These are phyloP conservation scores for Acromyrmex echinatior DNA, from an alignment of 1,140 invertebrate species.

Conservation along the genomic window DNA sequence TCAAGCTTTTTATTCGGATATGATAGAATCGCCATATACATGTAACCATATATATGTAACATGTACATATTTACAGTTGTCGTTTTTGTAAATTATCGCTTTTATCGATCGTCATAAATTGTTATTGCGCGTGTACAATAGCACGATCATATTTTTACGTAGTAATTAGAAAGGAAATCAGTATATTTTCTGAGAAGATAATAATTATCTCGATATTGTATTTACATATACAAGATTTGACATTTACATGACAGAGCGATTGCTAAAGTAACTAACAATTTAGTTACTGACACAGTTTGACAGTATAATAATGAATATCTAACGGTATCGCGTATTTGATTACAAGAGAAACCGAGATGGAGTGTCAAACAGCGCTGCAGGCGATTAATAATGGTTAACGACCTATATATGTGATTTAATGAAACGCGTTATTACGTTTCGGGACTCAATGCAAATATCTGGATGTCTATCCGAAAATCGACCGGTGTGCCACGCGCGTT, in stretches of 20 bases:
- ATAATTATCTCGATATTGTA: slow-evolving; percentile 27
- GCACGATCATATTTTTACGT: slow-evolving; percentile 5
- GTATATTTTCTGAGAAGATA: neutral
- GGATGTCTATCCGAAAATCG: slow-evolving; percentile 52
- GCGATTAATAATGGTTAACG: slow-evolving; percentile 58
- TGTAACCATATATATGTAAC: neutral
- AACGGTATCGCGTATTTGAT: slow-evolving; percentile 31
- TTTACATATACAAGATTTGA: slow-evolving; percentile 30
- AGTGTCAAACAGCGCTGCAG: slow-evolving; percentile 54
- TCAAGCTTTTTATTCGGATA: slow-evolving; percentile 48
- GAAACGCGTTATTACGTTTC: slow-evolving; percentile 60
- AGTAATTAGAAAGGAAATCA: neutral
- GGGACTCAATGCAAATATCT: slow-evolving; percentile 57
- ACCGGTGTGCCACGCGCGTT: slow-evolving; percentile 18
- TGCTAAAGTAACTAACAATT: slow-evolving; percentile 21
- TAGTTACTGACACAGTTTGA: slow-evolving; percentile 44
- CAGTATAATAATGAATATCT: slow-evolving; percentile 44
- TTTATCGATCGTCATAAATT: neutral
- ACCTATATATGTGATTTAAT: slow-evolving; percentile 55
- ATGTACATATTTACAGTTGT: no score
- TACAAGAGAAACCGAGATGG: slow-evolving; percentile 48
- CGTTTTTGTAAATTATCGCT: neutral
- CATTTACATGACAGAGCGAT: neutral
- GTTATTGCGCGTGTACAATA: neutral
- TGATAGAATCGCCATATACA: neutral